phyloP scores from a whole-genome alignment of 2,888 invertebrate species.

The Leucophora obtusa region DNA sequence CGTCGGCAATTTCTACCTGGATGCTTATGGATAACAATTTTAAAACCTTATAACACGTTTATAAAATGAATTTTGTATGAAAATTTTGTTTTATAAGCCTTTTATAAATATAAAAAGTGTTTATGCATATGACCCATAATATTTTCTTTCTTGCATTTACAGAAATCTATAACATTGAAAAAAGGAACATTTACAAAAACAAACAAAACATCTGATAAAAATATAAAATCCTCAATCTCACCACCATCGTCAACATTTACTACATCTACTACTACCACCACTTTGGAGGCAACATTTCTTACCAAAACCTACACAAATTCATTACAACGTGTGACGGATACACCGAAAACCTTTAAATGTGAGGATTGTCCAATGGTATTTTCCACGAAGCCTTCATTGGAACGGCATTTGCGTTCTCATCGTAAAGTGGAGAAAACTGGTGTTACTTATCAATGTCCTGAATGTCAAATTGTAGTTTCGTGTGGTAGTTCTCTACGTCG shows the following conservation, averaged over 20 bases:
- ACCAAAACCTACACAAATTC: conserved; percentile 60
- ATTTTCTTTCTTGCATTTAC: background rate
- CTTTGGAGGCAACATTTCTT: conserved; percentile 67
- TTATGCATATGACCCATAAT: too few species aligned
- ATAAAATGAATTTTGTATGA: too few species aligned
- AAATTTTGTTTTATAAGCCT: too few species aligned
- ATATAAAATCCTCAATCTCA: background rate
- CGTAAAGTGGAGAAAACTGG: conserved; percentile 81
- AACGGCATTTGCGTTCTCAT: conserved; percentile 83
- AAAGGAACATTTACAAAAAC: conserved; percentile 4
- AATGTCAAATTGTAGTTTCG: conserved; percentile 84
- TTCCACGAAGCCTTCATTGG: conserved; percentile 81
- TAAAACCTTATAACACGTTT: too few species aligned
- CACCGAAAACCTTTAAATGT: conserved; percentile 81
- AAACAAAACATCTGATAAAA: conserved; percentile 21
- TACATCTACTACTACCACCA: conserved; percentile 27
- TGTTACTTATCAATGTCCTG: conserved; percentile 79
- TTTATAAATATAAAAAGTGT: too few species aligned
- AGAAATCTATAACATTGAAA: conserved; percentile 23
- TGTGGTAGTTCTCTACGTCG: conserved; percentile 83
- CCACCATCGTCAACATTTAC: background rate
- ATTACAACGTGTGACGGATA: conserved; percentile 68
- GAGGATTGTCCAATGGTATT: conserved; percentile 83
- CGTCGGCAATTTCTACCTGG: too few species aligned
- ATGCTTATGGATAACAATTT: too few species aligned